Percentiles rank a stretch among this genome's conserved stretches.
These are phyloP conservation scores for Zosterops japonicus DNA, from an alignment of 2,113 vertebrate species.

Conservation along the genomic window DNA sequence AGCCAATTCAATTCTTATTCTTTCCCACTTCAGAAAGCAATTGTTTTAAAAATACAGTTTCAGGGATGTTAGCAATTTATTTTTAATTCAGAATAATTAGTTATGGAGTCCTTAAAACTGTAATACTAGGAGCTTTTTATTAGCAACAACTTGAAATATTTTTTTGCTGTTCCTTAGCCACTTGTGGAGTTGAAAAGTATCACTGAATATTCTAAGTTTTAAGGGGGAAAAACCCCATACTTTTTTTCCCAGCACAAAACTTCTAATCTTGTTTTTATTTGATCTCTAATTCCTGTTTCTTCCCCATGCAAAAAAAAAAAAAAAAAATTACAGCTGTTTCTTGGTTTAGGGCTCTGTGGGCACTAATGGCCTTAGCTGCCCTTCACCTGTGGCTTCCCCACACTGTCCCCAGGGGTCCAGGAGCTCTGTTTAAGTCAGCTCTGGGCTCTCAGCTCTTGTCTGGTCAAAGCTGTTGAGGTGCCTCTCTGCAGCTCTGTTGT, in stretches of 20 bases:
- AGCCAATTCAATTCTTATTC: background rate
- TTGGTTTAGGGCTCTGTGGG: background rate
- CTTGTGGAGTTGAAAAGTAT: background rate
- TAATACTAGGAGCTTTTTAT: background rate
- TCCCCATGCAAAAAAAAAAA: background rate
- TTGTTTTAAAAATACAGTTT: background rate
- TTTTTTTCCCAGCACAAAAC: background rate
- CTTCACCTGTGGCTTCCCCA: background rate
- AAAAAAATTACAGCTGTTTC: background rate
- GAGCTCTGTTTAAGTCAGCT: background rate
- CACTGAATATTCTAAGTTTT: background rate
- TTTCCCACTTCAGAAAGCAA: background rate
- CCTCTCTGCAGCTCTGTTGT: rapidly evolving
- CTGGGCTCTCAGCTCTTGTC: rapidly evolving
- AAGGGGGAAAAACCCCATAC: rapidly evolving
- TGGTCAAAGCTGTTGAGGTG: background rate
- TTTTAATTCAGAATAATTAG: background rate
- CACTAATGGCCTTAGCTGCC: background rate
- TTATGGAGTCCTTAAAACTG: background rate
- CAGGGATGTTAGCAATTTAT: background rate
- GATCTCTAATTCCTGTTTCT: background rate
- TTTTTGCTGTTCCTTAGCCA: background rate
- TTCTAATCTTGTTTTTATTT: background rate
- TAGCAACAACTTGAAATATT: background rate
- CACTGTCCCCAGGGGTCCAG: rapidly evolving